These are phyloP conservation scores for Hippoglossus stenolepis DNA, from an alignment of 2,113 vertebrate species.

Conservation along the genomic window DNA sequence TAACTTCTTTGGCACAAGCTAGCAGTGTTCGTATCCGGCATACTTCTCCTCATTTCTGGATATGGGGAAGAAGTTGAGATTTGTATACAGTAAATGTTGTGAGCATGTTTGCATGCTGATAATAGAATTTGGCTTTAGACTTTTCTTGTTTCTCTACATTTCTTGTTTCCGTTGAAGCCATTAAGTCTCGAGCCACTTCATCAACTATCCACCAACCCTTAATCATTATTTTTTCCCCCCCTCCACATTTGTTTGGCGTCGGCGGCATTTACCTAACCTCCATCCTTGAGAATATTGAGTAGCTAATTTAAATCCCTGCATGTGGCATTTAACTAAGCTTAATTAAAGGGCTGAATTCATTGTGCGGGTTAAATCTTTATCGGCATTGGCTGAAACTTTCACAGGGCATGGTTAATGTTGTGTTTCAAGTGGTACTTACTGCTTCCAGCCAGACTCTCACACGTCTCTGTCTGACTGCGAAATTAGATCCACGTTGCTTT, in stretches of 20 bases:
- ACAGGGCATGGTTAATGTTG: conserved; percentile 74
- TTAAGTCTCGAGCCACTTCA: conserved; percentile 1
- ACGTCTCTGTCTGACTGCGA: conserved; percentile 60
- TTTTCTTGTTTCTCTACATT: neutral
- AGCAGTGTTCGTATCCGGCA: too few species aligned
- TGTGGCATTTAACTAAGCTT: conserved; percentile 58
- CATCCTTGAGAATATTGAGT: conserved; percentile 46
- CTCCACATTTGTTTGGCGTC: conserved; percentile 23
- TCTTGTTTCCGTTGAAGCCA: neutral
- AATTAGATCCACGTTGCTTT: conserved; percentile 73
- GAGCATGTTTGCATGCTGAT: too few species aligned
- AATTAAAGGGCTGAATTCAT: conserved; percentile 70
- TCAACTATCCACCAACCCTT: conserved; percentile 9
- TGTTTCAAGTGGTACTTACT: conserved; percentile 67
- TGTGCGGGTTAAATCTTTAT: conserved; percentile 73
- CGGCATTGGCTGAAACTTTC: conserved; percentile 67
- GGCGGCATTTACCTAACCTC: conserved; percentile 19
- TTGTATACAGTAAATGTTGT: too few species aligned
- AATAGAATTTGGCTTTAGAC: too few species aligned
- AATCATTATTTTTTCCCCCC: neutral
- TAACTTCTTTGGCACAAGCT: too few species aligned
- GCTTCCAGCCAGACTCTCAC: conserved; percentile 52
- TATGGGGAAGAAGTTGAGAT: too few species aligned
- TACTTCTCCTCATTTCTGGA: too few species aligned
- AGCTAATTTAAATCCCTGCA: conserved; percentile 45